phyloP scores from a whole-genome alignment of 2,113 vertebrate species.

The Oreochromis niloticus region DNA sequence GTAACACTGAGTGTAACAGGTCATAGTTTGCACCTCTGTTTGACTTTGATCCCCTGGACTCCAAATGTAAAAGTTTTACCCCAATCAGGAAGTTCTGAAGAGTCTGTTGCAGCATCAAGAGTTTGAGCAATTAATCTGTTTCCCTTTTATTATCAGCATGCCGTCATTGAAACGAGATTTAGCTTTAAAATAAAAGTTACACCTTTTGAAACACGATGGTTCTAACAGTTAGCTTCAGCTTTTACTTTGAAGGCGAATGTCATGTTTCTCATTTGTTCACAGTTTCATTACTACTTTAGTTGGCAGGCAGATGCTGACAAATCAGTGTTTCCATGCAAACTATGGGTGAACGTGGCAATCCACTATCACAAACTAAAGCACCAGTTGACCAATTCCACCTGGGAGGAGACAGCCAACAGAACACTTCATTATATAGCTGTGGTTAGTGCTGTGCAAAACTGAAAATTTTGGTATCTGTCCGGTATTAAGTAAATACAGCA shows the following conservation, averaged over 20 bases:
- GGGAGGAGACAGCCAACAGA: background rate
- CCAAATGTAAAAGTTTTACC: background rate
- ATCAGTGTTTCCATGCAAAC: background rate
- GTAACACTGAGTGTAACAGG: background rate
- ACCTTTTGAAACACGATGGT: background rate
- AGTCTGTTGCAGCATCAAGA: background rate
- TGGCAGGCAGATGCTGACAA: background rate
- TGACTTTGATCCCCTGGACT: background rate
- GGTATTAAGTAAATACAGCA: background rate
- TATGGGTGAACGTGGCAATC: background rate
- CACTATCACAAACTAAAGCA: background rate
- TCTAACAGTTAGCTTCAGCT: background rate
- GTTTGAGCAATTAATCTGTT: background rate
- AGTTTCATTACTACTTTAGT: background rate
- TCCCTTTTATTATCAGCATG: background rate
- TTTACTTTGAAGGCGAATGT: background rate
- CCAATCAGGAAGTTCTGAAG: background rate
- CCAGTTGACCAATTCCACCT: background rate
- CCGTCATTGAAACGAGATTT: background rate
- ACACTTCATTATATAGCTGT: background rate
- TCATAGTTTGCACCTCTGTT: background rate
- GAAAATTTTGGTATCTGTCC: background rate
- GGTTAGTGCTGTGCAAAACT: background rate
- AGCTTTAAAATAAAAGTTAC: background rate
- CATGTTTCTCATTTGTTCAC: background rate